Conservation (phyloP, 2,888 invertebrate genomes). For the Nomada fucata region DNA sequence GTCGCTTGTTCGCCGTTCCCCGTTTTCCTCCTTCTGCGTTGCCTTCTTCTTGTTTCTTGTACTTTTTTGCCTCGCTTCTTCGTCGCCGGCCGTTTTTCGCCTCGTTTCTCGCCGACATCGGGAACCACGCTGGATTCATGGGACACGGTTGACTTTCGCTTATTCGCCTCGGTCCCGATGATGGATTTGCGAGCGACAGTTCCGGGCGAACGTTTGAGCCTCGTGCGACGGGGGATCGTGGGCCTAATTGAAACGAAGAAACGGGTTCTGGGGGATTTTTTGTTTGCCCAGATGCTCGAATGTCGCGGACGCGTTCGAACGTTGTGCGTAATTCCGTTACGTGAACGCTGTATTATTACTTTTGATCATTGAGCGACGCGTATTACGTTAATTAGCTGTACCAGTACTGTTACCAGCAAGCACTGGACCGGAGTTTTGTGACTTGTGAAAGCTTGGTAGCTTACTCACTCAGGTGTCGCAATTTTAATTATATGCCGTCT, state of each 20-base stretch:
- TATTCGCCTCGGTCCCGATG: conserved; percentile 21
- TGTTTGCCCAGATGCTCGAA: no score
- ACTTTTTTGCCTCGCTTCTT: background rate
- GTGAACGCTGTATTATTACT: no score
- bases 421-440: background rate
- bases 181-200: conserved; percentile 21
- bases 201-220: background rate
- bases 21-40: background rate
- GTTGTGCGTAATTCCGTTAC: no score
- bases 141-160: conserved; percentile 17
- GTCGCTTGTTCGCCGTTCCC: no score
- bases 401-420: no score
- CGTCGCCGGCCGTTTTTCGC: background rate
- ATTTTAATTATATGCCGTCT: background rate
- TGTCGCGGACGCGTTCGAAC: no score
- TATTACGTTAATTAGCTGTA: no score
- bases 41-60: background rate
- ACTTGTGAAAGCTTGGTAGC: background rate
- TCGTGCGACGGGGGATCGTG: background rate
- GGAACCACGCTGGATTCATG: background rate
- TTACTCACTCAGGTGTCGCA: background rate
- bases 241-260: conserved; percentile 1
- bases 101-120: background rate
- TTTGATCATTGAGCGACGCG: no score
- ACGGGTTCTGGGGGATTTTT: background rate